These are phyloP conservation scores for Sciurus niger DNA, from an alignment of 2,113 vertebrate species.

Conservation along the genomic window DNA sequence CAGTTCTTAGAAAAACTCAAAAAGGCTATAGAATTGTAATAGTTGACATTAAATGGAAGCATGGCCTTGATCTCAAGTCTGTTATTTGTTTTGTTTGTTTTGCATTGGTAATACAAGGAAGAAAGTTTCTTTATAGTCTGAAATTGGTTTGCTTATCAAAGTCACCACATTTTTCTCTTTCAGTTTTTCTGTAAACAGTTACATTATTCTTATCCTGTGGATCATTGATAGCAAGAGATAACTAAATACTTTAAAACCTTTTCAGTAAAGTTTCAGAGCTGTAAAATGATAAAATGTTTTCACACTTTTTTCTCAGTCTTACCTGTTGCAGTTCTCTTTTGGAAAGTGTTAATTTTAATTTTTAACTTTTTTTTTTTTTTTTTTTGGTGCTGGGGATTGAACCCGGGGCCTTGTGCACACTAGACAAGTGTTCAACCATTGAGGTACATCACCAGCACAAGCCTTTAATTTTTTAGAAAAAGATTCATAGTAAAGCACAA, in stretches of 20 bases:
- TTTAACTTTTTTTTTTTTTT: not conserved
- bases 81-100: not conserved
- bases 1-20: not conserved
- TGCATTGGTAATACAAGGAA: constrained; percentile 4
- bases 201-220: not conserved
- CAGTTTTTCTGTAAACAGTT: not conserved
- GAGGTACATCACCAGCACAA: not conserved
- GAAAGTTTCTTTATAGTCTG: not conserved
- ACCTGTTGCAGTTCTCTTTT: not conserved
- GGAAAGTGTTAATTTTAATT: not conserved
- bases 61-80: not conserved
- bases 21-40: not conserved
- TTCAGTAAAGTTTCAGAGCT: not conserved
- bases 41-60: not conserved
- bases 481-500: not conserved
- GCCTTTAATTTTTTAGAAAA: not conserved
- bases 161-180: not conserved
- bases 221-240: not conserved
- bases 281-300: not conserved
- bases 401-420: not conserved
- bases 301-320: not conserved
- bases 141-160: not conserved
- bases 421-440: not conserved
- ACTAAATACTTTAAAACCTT: not conserved
- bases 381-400: not conserved